phyloP scores from a whole-genome alignment of 1,140 invertebrate genomes.

The Fopius arisanus region DNA sequence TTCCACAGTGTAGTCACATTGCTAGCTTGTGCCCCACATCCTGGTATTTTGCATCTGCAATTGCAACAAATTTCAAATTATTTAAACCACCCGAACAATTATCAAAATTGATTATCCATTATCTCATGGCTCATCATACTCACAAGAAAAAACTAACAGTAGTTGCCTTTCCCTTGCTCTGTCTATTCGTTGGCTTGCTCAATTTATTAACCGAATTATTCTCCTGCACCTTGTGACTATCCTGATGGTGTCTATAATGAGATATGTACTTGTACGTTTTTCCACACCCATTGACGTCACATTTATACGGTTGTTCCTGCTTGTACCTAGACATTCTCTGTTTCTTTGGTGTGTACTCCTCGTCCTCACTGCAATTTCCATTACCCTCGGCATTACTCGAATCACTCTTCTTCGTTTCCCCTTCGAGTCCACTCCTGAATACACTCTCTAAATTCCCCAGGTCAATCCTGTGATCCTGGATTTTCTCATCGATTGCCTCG shows the following conservation, averaged over 20 bases:
- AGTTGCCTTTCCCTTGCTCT: slow-evolving; percentile 54
- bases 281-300: slow-evolving; percentile 56
- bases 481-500: slow-evolving; percentile 41
- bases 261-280: slow-evolving; percentile 64
- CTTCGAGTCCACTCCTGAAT: slow-evolving; percentile 52
- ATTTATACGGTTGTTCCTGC: slow-evolving; percentile 56
- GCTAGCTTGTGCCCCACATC: slow-evolving; percentile 57
- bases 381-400: slow-evolving; percentile 38
- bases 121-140: slow-evolving; percentile 33
- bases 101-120: slow-evolving; percentile 10
- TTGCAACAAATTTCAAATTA: slow-evolving; percentile 1
- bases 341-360: slow-evolving; percentile 62
- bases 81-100: too few relatives aligned
- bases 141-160: slow-evolving; percentile 62
- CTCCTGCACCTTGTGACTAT: slow-evolving; percentile 55
- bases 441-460: slow-evolving; percentile 54
- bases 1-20: slow-evolving; percentile 60
- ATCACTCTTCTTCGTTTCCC: slow-evolving; percentile 46
- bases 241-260: slow-evolving; percentile 62
- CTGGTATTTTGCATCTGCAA: slow-evolving; percentile 59
- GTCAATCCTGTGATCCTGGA: slow-evolving; percentile 54
- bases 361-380: slow-evolving; percentile 56
- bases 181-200: slow-evolving; percentile 41
- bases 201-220: slow-evolving; percentile 46
- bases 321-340: slow-evolving; percentile 59